phyloP scores from a whole-genome alignment of 2,113 vertebrate species.

The Poeciliopsis prolifica region DNA sequence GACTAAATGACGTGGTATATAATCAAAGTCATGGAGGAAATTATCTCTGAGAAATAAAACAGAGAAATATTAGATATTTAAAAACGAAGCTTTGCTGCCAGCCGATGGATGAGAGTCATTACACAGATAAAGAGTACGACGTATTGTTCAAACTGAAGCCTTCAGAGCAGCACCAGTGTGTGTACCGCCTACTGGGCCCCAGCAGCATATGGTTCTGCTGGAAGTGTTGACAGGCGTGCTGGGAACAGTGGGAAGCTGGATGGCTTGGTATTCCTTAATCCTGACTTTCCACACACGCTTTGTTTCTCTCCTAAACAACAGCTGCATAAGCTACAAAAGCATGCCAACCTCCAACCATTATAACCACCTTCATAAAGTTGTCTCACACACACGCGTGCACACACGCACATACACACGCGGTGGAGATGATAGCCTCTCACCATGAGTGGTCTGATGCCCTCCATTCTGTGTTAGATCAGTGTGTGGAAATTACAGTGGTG shows the following conservation, averaged over 20 bases:
- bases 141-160: not conserved
- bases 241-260: slow-evolving; percentile 2
- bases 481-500: slow-evolving; percentile 65
- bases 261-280: not conserved
- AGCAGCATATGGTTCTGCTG: not conserved
- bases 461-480: slow-evolving; percentile 43
- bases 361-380: slow-evolving; percentile 56
- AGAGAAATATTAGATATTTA: too few relatives aligned
- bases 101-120: too few relatives aligned
- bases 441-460: slow-evolving; percentile 24
- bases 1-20: too few relatives aligned
- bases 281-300: slow-evolving; percentile 8
- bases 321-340: slow-evolving; percentile 1
- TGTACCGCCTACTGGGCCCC: not conserved
- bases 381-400: slow-evolving; percentile 24
- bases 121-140: too few relatives aligned
- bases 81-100: too few relatives aligned
- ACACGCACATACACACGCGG: slow-evolving; percentile 14
- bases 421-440: slow-evolving; percentile 62
- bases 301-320: slow-evolving; percentile 2
- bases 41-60: too few relatives aligned
- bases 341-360: slow-evolving; percentile 11
- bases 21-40: too few relatives aligned
- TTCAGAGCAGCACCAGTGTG: not conserved
- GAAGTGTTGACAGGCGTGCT: slow-evolving; percentile 7